phyloP scores from a whole-genome alignment of 2,113 vertebrate species.

The Machaerirhynchus nigripectus region DNA sequence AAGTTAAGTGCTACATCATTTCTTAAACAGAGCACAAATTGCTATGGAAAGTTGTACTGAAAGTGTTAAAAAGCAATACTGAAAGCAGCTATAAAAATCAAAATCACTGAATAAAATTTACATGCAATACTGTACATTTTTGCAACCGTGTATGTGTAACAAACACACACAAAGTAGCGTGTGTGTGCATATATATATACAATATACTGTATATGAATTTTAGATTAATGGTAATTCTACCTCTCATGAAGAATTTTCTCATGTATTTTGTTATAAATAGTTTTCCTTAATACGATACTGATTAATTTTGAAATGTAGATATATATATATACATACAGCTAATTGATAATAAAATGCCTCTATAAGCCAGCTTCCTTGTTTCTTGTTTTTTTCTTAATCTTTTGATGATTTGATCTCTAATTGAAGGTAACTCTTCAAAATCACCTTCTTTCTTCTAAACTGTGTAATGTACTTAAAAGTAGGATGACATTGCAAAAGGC shows the following conservation, averaged over 20 bases:
- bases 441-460: not conserved
- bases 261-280: conserved; percentile 77
- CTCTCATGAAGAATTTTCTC: conserved; percentile 67
- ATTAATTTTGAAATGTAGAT: conserved; percentile 72
- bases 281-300: conserved; percentile 60
- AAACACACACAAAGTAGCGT: conserved; percentile 61
- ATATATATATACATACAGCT: conserved; percentile 20
- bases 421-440: not conserved
- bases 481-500: not conserved
- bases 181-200: conserved; percentile 64
- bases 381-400: not conserved
- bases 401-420: not conserved
- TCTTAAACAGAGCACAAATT: not conserved
- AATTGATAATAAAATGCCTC: conserved; percentile 72
- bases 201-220: conserved; percentile 65
- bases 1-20: not conserved
- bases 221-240: conserved; percentile 70
- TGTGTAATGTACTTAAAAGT: not conserved
- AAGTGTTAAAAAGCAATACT: conserved; percentile 54
- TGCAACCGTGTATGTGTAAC: conserved; percentile 50
- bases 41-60: not conserved
- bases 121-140: conserved; percentile 62
- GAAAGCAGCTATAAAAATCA: conserved; percentile 66
- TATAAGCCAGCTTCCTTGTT: not conserved
- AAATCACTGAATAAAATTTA: conserved; percentile 59